Evolutionary conservation across 2,888 invertebrate species (phyloP).

Genomic region (Dexiosoma caninum): DNA sequence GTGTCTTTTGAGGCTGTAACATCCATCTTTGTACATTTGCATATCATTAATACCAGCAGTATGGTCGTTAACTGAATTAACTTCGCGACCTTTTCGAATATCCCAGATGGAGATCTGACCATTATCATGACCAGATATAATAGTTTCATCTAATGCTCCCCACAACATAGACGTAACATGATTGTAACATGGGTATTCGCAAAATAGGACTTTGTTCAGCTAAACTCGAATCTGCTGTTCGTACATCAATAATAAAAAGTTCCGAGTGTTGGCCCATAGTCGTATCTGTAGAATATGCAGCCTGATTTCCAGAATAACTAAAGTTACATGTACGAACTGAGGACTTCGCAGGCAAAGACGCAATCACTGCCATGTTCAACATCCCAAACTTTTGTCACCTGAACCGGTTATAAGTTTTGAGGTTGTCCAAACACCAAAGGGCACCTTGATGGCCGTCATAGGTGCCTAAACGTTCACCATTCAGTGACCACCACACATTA

Average conservation of each 20-base stretch:
- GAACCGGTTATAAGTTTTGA: slow-evolving; percentile 93
- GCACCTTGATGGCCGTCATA: slow-evolving; percentile 98
- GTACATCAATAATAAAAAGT: slow-evolving; percentile 91
- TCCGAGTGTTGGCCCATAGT: slow-evolving; percentile 94
- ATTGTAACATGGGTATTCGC: slow-evolving; percentile 87
- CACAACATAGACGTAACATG: slow-evolving; percentile 95
- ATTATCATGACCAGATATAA: slow-evolving; percentile 94
- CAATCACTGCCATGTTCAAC: slow-evolving; percentile 89
- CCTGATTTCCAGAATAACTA: slow-evolving; percentile 94
- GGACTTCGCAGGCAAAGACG: slow-evolving; percentile 88
- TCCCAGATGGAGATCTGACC: slow-evolving; percentile 97
- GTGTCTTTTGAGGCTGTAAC: slow-evolving; percentile 98
- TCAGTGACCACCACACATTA: slow-evolving; percentile 98
- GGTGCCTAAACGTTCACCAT: slow-evolving; percentile 97
- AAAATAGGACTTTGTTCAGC: slow-evolving; percentile 85
- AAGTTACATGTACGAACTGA: slow-evolving; percentile 95
- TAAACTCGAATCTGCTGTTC: slow-evolving; percentile 85
- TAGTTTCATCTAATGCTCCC: slow-evolving; percentile 94
- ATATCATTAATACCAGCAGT: slow-evolving; percentile 94
- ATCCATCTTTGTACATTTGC: slow-evolving; percentile 93
- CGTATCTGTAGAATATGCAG: slow-evolving; percentile 95
- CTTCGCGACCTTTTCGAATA: slow-evolving; percentile 89
- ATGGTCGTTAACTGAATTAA: slow-evolving; percentile 89
- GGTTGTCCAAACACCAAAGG: slow-evolving; percentile 97
- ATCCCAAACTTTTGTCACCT: slow-evolving; percentile 98